A percentile compares a stretch with the other conserved stretches of the same genome.
phyloP scores from a whole-genome alignment of 2,888 invertebrate species.

The Lacanobia wlatinum region DNA sequence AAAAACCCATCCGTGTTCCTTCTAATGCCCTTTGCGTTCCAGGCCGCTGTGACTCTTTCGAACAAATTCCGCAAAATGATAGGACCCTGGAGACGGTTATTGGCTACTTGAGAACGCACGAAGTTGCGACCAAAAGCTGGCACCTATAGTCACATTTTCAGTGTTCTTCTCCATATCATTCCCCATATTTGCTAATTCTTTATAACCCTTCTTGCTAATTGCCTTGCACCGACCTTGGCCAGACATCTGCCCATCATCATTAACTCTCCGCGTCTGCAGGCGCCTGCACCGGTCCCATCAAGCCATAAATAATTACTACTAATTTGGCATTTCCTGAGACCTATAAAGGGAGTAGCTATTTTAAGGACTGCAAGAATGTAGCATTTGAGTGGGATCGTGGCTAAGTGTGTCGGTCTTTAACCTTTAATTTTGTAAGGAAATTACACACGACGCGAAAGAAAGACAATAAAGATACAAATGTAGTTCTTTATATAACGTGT shows the following conservation, averaged over 20 bases:
- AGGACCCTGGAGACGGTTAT: too few species aligned
- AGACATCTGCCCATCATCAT: conserved; percentile 56
- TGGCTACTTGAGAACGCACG: too few species aligned
- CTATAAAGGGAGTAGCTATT: conserved; percentile 57
- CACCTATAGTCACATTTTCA: background rate
- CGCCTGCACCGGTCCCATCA: conserved; percentile 44
- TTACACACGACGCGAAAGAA: background rate
- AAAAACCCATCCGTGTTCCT: too few species aligned
- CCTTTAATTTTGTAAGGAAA: conserved; percentile 18
- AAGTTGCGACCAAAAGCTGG: background rate
- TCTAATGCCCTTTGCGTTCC: too few species aligned
- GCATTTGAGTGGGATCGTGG: background rate
- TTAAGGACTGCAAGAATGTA: conserved; percentile 56
- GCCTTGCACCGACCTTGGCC: conserved; percentile 49
- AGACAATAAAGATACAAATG: too few species aligned
- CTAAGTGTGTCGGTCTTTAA: conserved; percentile 41
- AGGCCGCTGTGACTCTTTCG: too few species aligned
- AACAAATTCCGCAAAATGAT: too few species aligned
- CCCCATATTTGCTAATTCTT: conserved; percentile 3
- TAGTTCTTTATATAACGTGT: too few species aligned
- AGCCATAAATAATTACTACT: conserved; percentile 52
- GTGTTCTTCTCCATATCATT: background rate
- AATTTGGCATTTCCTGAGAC: conserved; percentile 67
- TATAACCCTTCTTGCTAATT: conserved; percentile 29
- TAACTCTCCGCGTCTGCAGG: conserved; percentile 26